Base-by-base conservation (phyloP, 2,113 vertebrate species). In the Misgurnus anguillicaudatus region DNA sequence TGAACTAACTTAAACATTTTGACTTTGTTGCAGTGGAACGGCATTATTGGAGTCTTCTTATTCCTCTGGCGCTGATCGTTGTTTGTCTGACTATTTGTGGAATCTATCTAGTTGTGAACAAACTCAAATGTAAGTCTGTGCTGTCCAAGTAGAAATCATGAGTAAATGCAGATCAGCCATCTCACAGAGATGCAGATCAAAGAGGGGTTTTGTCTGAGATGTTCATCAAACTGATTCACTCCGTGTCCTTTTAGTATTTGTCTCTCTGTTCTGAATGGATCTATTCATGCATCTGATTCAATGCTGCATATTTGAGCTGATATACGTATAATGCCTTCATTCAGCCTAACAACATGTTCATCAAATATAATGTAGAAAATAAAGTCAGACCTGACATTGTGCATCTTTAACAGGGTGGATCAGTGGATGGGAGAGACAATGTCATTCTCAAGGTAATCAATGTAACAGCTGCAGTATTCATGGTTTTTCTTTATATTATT, bases 61-160 rank as follows among this genome's bases (percentile, higher is more conserved):
- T 89, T 61, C 80, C 94, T 75, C 78, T 87, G 0, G 81, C 84
- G 21, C 75, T 96, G 2, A 74, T 95, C 42, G 66, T 92, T 3
- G 0, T 89, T 0, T 9, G 55, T 39, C 83, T 93, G 82, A 76
- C 88, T 2, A 62, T 91, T 2, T 78, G 95, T 0, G 39, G 90
- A 7, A 72, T 90, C 38, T 71, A 90, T 51, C 73, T 94, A 4
- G 41, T 93, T 11, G 91, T 87, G 63, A 80, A 83, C 10, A 76
- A 63, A 0, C 16, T 94, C 67, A 95, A 94, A 89, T 91, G 96
- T 98, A 86, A 84, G 93, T 89, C 45, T 69, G 14, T 21, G 8
- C 42, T 4, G 7, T 45, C 10, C 42, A 45, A 9, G 5, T 45
- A 45, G 24, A 31, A 31, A 31, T 31, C 24, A 31, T 31, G 1